phyloP scores from a whole-genome alignment of 2,797 vertebrate genomes.

The Merluccius polli region DNA sequence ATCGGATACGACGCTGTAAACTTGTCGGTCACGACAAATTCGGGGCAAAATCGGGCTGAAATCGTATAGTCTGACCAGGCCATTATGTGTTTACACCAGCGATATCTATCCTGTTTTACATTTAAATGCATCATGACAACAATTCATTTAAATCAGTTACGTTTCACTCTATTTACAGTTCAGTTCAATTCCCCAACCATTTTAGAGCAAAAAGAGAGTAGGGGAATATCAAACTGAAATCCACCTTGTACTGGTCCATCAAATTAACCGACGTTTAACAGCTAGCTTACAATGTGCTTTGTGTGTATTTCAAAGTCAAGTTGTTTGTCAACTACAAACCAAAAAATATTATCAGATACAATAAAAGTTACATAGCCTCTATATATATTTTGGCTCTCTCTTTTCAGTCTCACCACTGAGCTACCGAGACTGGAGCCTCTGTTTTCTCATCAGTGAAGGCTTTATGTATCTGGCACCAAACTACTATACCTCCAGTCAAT shows the following conservation, averaged over 20 bases:
- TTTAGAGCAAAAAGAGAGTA: conserved; percentile 34
- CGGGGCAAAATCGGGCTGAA: too few species aligned
- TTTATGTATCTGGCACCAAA: conserved; percentile 54
- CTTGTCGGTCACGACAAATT: too few species aligned
- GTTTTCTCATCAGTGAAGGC: conserved; percentile 61
- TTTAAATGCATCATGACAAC: too few species aligned
- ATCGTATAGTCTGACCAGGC: too few species aligned
- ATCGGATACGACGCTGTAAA: too few species aligned
- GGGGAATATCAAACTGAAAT: neutral
- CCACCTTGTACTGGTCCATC: too few species aligned
- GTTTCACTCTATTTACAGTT: neutral
- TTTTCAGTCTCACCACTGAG: neutral
- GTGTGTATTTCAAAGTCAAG: conserved; percentile 23
- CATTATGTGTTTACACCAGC: too few species aligned
- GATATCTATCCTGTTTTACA: too few species aligned
- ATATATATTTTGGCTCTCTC: neutral
- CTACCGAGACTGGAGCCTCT: conserved; percentile 13
- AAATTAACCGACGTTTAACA: too few species aligned
- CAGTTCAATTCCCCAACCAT: conserved; percentile 55
- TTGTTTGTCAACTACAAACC: conserved; percentile 31
- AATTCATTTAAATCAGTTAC: neutral
- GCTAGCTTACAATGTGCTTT: conserved; percentile 24
- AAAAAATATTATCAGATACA: conserved; percentile 48
- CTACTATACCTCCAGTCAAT: conserved; percentile 11
- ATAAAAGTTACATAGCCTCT: conserved; percentile 21